Evolutionary conservation across 2,113 vertebrate species (phyloP).

Genomic region (Melanerpes formicivorus): DNA sequence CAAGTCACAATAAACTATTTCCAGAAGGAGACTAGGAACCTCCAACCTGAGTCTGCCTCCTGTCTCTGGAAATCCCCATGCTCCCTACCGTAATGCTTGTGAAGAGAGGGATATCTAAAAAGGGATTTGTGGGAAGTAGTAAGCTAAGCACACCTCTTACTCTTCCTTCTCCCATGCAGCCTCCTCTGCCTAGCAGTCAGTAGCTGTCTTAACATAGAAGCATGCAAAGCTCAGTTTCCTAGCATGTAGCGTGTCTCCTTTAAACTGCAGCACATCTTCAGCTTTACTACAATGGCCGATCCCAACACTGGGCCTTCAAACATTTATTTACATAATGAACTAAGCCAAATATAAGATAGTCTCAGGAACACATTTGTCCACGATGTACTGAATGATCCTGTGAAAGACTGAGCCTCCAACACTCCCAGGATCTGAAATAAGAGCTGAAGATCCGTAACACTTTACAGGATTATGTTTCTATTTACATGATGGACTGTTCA

Average conservation of each 20-base stretch:
- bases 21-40: neutral
- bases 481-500: neutral
- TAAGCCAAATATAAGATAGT: neutral
- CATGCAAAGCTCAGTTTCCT: neutral
- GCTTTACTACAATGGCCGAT: neutral
- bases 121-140: neutral
- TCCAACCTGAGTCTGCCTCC: neutral
- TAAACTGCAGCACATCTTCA: neutral
- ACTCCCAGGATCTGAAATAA: neutral
- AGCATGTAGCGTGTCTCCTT: neutral
- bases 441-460: neutral
- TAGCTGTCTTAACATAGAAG: neutral
- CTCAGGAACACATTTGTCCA: neutral
- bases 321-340: neutral
- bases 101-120: neutral
- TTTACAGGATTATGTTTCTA: neutral
- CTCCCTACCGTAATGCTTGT: neutral
- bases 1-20: neutral
- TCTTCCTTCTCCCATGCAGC: neutral
- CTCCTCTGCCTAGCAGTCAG: neutral
- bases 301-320: neutral
- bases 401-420: neutral
- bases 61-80: neutral
- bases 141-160: neutral
- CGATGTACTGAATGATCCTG: neutral